A percentile compares a stretch with the other conserved stretches of the same genome.
These are phyloP conservation scores for Nyleta sp. DNA, from an alignment of 2,888 invertebrate species.

Conservation along the genomic window DNA sequence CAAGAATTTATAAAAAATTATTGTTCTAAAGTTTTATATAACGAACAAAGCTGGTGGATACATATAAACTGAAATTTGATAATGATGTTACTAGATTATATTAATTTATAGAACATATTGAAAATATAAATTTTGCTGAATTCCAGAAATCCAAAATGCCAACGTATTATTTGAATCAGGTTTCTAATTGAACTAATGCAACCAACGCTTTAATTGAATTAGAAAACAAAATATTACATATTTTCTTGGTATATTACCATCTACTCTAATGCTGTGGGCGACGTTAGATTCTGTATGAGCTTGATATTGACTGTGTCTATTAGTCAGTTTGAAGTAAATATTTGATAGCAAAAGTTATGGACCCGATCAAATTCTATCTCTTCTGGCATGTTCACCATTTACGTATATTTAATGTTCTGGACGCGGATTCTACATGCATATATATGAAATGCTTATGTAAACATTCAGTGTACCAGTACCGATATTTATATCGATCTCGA, in stretches of 20 bases:
- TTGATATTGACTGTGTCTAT: slow-evolving; percentile 73
- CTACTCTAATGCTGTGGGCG: slow-evolving; percentile 17
- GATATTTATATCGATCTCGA: neutral
- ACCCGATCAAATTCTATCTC: slow-evolving; percentile 73
- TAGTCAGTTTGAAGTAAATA: slow-evolving; percentile 76
- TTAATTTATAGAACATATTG: no score
- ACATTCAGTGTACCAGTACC: slow-evolving; percentile 6
- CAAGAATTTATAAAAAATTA: no score
- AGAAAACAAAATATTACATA: slow-evolving; percentile 21
- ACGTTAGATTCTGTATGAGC: slow-evolving; percentile 34
- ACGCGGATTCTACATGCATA: slow-evolving; percentile 36
- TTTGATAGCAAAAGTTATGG: slow-evolving; percentile 76
- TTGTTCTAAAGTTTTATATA: no score
- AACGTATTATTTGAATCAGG: neutral
- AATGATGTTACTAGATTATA: no score
- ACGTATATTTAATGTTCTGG: slow-evolving; percentile 69
- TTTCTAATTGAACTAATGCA: slow-evolving; percentile 16
- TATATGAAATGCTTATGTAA: slow-evolving; percentile 18
- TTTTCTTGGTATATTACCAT: slow-evolving; percentile 14
- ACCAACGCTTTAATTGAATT: slow-evolving; percentile 17
- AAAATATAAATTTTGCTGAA: no score
- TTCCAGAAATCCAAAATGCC: no score
- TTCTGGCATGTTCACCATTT: slow-evolving; percentile 64
- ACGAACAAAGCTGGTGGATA: no score
- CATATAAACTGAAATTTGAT: no score